Evolutionary conservation across 1,140 invertebrate species (phyloP).

Genomic region (Mya arenaria): DNA sequence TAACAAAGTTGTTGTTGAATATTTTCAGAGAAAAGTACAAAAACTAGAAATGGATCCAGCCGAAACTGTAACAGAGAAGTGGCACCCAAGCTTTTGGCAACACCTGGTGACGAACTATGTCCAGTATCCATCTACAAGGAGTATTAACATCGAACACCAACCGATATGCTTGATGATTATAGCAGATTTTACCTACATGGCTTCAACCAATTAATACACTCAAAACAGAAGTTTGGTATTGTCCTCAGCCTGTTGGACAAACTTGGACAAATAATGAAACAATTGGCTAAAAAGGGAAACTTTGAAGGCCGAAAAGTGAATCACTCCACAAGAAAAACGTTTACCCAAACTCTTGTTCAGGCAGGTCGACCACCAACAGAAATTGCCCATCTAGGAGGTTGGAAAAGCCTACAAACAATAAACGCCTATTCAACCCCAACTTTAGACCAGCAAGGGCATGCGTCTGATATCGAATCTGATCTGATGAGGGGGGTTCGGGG

Average conservation of each 20-base stretch:
- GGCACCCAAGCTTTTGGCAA: slow-evolving; percentile 10
- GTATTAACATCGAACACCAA: slow-evolving; percentile 18
- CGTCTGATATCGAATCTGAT: no score
- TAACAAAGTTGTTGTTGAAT: no score
- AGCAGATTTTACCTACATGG: slow-evolving; percentile 31
- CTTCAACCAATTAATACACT: background rate
- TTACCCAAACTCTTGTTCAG: slow-evolving; percentile 39
- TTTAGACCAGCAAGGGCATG: no score
- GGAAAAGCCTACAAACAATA: slow-evolving; percentile 28
- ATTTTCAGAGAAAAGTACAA: slow-evolving; percentile 44
- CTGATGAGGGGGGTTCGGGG: no score
- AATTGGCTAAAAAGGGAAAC: slow-evolving; percentile 8
- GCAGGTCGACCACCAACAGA: slow-evolving; percentile 24
- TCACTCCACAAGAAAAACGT: slow-evolving; percentile 52
- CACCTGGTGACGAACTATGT: slow-evolving; percentile 11
- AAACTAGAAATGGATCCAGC: slow-evolving; percentile 32
- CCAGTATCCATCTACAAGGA: slow-evolving; percentile 35
- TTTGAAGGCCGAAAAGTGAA: slow-evolving; percentile 43
- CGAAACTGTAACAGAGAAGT: background rate
- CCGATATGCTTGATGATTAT: slow-evolving; percentile 4
- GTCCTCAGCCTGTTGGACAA: slow-evolving; percentile 5
- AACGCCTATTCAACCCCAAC: no score
- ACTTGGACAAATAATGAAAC: slow-evolving; percentile 41
- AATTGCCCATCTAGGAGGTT: slow-evolving; percentile 45
- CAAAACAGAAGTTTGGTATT: slow-evolving; percentile 24